Conservation (phyloP, 1,140 invertebrate species). For the Pogonomyrmex barbatus region DNA sequence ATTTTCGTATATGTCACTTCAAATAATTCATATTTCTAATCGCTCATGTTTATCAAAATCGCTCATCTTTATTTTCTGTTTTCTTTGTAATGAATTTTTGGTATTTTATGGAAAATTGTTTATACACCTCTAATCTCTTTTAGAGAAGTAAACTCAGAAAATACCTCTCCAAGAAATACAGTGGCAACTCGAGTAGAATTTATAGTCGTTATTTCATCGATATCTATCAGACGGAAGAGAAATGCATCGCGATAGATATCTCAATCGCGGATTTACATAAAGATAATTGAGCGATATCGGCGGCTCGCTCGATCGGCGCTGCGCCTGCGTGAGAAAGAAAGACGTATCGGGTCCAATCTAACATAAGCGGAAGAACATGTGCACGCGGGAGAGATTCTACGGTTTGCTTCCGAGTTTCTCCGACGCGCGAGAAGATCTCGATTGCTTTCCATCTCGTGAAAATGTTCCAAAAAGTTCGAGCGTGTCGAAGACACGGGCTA, state of each 20-base stretch:
- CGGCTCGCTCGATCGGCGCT: not conserved
- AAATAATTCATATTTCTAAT: not conserved
- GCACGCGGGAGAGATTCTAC: not conserved
- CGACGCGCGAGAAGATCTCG: not conserved
- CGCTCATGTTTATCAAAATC: not conserved
- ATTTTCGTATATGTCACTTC: not conserved
- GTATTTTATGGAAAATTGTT: not conserved
- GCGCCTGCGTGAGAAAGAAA: not conserved
- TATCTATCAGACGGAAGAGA: not conserved
- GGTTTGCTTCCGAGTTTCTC: slow-evolving; percentile 61
- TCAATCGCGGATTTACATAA: slow-evolving; percentile 25
- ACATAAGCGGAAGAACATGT: slow-evolving; percentile 45
- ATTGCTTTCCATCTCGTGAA: slow-evolving; percentile 47
- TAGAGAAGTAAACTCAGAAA: not conserved
- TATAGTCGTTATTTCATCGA: slow-evolving; percentile 18
- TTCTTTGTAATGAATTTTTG: not conserved
- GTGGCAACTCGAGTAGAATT: not conserved
- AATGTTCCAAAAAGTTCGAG: slow-evolving; percentile 70
- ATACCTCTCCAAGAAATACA: not conserved
- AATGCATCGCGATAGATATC: slow-evolving; percentile 38
- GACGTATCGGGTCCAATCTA: not conserved
- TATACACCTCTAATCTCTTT: not conserved
- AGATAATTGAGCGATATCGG: slow-evolving; percentile 38
- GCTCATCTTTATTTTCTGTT: not conserved
- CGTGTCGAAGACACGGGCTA: slow-evolving; percentile 68